Evolutionary conservation across 2,797 vertebrate genomes (phyloP), one percentile per base, ranked within the genome.

Genomic region (Anabas testudineus): DNA sequence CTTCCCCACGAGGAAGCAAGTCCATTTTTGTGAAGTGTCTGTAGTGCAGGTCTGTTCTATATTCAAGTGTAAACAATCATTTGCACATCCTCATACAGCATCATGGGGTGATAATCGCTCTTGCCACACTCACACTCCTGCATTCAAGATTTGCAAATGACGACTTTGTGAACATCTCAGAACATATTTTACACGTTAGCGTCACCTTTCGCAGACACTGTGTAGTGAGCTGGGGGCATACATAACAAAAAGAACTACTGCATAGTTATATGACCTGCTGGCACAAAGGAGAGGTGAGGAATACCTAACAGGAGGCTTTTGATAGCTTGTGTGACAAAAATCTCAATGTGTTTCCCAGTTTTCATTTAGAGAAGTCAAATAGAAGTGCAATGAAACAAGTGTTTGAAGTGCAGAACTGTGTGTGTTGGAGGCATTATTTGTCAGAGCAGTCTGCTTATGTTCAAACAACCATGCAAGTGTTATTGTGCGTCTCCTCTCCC

Each of bases 161-260:
- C 75, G 78, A 81, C 52, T 30, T 67, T 85, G 53, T 81, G 65
- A 75, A 77, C 63, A 73, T 78, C 72, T 87, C 57, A 63, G 59
- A 78, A 45, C 34, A 66, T 69, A 74, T 81, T 82, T 74, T 60
- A 77, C 54, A 70, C 66, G 67, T 49, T 67, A 47, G 55, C 58
- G 34, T 81, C 71, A 71, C 64, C 39, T 68, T 80, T 76, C 56
- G 65, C 16, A 59, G 55, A 43, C 54, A 64, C 48, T 53, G 57
- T 24, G 57, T 53, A 52, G 36, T 43, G 61, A 66, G 54, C 34
- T 45, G 21, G 55, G 68, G 56, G 22, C 74, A 59, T 60, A 68
- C 58, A 60, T 67, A 52, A 80, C 67, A 78, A 67, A 81, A 79
- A 54, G 37, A 67, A 53, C 54, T 21, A 7, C 66, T 76, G 68